A percentile compares a stretch with the other conserved stretches of the same genome.
These are phyloP conservation scores for Thripadectes ignobilis DNA, from an alignment of 2,797 vertebrate species.

Conservation along the genomic window DNA sequence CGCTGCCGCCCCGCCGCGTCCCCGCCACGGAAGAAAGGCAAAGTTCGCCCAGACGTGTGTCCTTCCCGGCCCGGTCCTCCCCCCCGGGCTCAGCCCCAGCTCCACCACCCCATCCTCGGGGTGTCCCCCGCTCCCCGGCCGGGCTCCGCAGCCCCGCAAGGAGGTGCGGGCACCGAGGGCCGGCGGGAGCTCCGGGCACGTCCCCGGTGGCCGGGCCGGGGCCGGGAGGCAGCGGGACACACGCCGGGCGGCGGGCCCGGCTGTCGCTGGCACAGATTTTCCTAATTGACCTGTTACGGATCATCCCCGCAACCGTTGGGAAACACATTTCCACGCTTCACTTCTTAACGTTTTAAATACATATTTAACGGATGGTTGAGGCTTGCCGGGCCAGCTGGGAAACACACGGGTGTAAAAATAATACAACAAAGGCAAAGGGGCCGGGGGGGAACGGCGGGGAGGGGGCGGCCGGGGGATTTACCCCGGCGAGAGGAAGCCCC, in stretches of 20 bases:
- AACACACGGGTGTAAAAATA: slow-evolving; percentile 68
- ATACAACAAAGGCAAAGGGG: slow-evolving; percentile 52
- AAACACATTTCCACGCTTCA: slow-evolving; percentile 84
- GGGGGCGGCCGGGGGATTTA: background rate
- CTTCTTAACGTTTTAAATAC: slow-evolving; percentile 85
- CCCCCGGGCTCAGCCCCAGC: background rate
- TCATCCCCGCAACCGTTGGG: slow-evolving; percentile 86
- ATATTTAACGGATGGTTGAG: slow-evolving; percentile 79
- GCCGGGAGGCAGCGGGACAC: background rate
- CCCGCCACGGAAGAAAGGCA: background rate
- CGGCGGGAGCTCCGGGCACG: background rate
- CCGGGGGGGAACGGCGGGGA: background rate
- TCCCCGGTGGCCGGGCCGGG: background rate
- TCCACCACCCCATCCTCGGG: too few species aligned
- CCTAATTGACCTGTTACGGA: slow-evolving; percentile 84
- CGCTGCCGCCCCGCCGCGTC: background rate
- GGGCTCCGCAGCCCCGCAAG: background rate
- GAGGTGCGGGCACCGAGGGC: background rate
- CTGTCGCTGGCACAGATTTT: slow-evolving; percentile 64
- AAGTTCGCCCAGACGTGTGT: background rate
- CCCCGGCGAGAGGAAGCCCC: background rate
- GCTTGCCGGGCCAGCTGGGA: slow-evolving; percentile 82
- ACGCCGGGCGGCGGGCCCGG: background rate
- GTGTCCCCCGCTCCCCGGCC: too few species aligned
- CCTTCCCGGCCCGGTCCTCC: background rate